phyloP scores from a whole-genome alignment of 2,797 vertebrate species.

The Urosaurus nigricauda region DNA sequence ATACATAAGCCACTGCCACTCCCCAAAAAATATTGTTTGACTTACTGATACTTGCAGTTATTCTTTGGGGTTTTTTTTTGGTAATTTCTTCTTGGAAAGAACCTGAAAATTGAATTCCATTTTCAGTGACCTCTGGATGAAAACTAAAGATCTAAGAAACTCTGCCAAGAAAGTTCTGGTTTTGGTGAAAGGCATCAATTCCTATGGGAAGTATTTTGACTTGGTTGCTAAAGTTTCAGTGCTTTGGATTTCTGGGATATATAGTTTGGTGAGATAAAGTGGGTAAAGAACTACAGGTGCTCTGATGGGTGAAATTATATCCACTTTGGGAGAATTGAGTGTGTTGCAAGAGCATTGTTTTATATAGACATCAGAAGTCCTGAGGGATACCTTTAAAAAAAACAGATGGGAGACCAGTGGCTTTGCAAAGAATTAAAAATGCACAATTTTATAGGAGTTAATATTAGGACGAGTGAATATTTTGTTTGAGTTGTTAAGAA shows the following conservation, averaged over 20 bases:
- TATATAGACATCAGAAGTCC: not conserved
- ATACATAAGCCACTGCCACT: not conserved
- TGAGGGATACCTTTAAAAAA: not conserved
- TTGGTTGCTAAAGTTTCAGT: not conserved
- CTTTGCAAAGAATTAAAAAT: not conserved
- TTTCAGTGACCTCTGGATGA: not conserved
- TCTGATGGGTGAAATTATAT: too few relatives aligned
- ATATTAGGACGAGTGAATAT: not conserved
- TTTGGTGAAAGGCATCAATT: not conserved
- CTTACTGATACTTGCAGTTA: not conserved
- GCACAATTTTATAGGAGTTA: not conserved
- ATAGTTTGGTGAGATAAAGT: not conserved
- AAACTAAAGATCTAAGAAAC: not conserved
- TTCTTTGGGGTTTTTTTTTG: not conserved
- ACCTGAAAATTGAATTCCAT: not conserved
- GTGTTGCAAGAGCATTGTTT: not conserved
- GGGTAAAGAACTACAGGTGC: too few relatives aligned
- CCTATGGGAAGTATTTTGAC: not conserved
- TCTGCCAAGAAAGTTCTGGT: not conserved
- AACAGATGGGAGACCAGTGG: not conserved
- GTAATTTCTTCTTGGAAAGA: not conserved
- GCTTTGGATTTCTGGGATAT: not conserved
- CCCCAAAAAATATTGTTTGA: not conserved
- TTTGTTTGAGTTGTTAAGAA: too few relatives aligned
- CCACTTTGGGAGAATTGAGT: not conserved